Conservation (phyloP, 2,113 vertebrate species). For the Bettongia penicillata region DNA sequence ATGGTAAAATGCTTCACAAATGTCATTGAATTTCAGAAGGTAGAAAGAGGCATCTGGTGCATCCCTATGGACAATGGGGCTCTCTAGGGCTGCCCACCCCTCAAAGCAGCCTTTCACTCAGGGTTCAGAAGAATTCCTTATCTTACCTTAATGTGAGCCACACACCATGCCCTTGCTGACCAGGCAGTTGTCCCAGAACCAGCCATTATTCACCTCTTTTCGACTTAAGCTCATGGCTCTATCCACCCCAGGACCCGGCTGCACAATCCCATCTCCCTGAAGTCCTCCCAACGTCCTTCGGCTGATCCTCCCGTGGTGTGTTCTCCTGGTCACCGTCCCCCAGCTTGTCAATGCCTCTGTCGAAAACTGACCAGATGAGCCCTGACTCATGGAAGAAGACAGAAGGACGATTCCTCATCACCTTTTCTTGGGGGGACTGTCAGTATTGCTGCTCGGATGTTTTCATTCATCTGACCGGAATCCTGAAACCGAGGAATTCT, state of each 20-base stretch:
- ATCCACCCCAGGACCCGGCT: not conserved
- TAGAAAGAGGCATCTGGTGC: not conserved
- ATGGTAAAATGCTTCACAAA: not conserved
- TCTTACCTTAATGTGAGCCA: not conserved
- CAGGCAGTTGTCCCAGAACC: too few relatives aligned
- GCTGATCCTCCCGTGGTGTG: too few relatives aligned
- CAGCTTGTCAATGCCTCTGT: too few relatives aligned
- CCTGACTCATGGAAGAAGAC: not conserved
- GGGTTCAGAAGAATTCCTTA: too few relatives aligned
- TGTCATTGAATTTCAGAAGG: not conserved
- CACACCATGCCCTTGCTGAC: not conserved
- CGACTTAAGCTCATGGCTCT: too few relatives aligned
- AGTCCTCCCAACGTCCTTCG: not conserved
- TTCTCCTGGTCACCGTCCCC: too few relatives aligned
- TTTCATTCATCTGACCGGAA: not conserved
- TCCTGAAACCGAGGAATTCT: not conserved
- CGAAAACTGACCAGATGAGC: too few relatives aligned
- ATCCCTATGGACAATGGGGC: too few relatives aligned
- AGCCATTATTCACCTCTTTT: not conserved
- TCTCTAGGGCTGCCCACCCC: not conserved
- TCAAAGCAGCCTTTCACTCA: not conserved
- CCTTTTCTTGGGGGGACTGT: not conserved
- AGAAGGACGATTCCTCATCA: not conserved
- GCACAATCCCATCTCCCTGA: not conserved
- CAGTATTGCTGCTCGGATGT: too few relatives aligned